These are phyloP conservation scores for Marmota monax DNA, from an alignment of 2,113 vertebrate genomes.

Conservation along the genomic window DNA sequence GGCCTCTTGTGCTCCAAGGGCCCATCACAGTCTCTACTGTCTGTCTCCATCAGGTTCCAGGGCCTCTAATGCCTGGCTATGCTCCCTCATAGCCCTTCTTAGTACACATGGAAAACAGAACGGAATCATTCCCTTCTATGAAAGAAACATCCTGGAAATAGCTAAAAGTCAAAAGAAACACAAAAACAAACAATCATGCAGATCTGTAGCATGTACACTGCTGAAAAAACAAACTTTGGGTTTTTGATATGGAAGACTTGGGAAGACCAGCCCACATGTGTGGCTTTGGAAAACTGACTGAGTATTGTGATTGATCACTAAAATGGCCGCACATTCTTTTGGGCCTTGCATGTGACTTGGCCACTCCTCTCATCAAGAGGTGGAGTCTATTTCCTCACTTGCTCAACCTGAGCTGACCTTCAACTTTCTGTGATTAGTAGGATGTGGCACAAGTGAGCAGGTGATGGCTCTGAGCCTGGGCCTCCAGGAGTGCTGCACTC, in stretches of 20 bases:
- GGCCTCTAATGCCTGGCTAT: slow-evolving; percentile 28
- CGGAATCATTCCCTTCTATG: slow-evolving; percentile 9
- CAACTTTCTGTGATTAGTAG: neutral
- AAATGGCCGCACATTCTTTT: neutral
- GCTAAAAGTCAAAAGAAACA: slow-evolving; percentile 67
- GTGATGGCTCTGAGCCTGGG: neutral
- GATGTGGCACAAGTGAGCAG: neutral
- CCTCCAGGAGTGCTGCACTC: neutral
- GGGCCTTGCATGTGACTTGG: neutral
- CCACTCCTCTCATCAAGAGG: neutral
- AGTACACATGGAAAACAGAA: slow-evolving; percentile 44
- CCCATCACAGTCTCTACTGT: neutral
- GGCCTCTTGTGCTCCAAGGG: neutral
- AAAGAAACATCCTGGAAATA: slow-evolving; percentile 63
- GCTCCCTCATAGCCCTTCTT: neutral
- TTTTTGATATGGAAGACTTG: neutral
- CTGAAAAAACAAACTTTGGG: slow-evolving; percentile 59
- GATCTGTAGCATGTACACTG: slow-evolving; percentile 37
- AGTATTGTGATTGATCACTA: neutral
- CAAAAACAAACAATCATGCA: slow-evolving; percentile 57
- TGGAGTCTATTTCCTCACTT: neutral
- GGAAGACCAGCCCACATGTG: neutral
- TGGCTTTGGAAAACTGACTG: slow-evolving; percentile 1
- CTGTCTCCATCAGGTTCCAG: neutral
- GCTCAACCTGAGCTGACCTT: neutral